These are phyloP conservation scores for Chrysochloris asiatica DNA, from an alignment of 2,113 vertebrate species.

Conservation along the genomic window DNA sequence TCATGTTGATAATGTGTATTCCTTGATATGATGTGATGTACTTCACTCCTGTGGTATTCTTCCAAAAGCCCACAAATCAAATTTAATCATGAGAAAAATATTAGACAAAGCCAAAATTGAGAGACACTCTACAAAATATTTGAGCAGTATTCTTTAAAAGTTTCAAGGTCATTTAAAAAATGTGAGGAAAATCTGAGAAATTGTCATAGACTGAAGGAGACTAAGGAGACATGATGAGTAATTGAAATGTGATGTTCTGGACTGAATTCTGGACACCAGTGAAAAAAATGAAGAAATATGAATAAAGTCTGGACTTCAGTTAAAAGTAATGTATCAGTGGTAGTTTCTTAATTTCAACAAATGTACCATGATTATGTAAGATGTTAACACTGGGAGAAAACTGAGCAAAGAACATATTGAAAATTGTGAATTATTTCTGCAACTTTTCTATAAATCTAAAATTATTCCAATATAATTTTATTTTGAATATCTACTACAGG, in stretches of 20 bases:
- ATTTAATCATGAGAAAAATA: neutral
- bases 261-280: neutral
- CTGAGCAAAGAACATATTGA: neutral
- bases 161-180: neutral
- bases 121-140: neutral
- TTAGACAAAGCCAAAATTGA: neutral
- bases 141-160: neutral
- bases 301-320: neutral
- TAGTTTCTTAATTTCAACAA: neutral
- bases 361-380: neutral
- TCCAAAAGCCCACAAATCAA: too few relatives aligned
- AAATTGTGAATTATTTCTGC: neutral
- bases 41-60: too few relatives aligned
- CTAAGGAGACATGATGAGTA: neutral
- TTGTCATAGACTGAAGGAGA: neutral
- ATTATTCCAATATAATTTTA: neutral
- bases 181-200: neutral
- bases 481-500: neutral
- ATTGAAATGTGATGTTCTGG: neutral
- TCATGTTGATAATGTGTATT: too few relatives aligned
- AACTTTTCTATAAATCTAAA: neutral
- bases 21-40: too few relatives aligned
- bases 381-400: neutral
- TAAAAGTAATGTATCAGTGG: neutral
- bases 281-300: neutral